Percentiles rank a stretch among this genome's conserved stretches.
These are phyloP conservation scores for Microtus montanus DNA, from an alignment of 2,113 vertebrate species.

Conservation along the genomic window DNA sequence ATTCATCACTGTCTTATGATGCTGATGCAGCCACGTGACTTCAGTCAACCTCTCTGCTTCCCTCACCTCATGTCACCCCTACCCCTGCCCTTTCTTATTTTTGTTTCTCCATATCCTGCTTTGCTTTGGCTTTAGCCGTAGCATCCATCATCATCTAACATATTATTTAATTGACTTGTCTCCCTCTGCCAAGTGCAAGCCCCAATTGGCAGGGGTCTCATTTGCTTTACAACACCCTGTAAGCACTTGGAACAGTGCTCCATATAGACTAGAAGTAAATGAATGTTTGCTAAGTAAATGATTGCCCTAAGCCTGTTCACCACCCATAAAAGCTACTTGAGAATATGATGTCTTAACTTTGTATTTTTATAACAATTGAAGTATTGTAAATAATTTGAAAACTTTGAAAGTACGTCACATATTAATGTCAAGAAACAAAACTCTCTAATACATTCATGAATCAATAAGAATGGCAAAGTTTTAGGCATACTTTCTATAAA, in stretches of 20 bases:
- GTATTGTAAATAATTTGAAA: not conserved
- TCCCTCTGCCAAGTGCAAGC: not conserved
- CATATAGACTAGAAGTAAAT: not conserved
- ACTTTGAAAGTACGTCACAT: not conserved
- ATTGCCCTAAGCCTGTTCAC: not conserved
- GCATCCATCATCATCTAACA: not conserved
- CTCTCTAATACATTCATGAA: not conserved
- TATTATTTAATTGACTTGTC: not conserved
- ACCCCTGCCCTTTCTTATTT: not conserved
- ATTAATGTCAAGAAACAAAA: slow-evolving; percentile 8
- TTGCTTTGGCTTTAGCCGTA: not conserved
- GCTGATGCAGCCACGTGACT: not conserved
- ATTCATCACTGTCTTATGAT: not conserved
- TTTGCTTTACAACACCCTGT: not conserved
- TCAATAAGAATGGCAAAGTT: not conserved
- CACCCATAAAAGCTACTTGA: not conserved
- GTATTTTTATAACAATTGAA: slow-evolving; percentile 4
- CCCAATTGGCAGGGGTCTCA: not conserved
- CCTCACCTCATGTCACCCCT: not conserved
- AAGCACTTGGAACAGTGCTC: not conserved
- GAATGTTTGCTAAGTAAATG: not conserved
- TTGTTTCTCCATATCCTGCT: not conserved
- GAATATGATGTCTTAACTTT: not conserved
- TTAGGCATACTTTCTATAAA: not conserved
- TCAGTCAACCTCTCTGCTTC: not conserved